phyloP scores from a whole-genome alignment of 2,113 vertebrate genomes.

The Hemicordylus capensis region DNA sequence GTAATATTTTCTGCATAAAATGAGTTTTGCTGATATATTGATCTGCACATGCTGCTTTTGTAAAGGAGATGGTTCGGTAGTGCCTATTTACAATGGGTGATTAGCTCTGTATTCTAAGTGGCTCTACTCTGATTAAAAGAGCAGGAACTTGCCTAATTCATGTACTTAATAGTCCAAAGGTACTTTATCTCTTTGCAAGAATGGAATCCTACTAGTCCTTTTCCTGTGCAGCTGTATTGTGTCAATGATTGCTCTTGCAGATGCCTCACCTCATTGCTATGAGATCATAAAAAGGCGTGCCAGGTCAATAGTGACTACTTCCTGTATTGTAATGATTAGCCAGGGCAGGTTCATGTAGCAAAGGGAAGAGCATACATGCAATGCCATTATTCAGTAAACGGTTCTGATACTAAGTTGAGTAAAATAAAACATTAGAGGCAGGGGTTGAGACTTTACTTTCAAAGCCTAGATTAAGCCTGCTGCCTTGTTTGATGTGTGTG shows the following conservation, averaged over 20 bases:
- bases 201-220: slow-evolving; percentile 60
- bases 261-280: slow-evolving; percentile 56
- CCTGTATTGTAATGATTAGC: slow-evolving; percentile 43
- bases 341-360: slow-evolving; percentile 25
- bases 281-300: slow-evolving; percentile 59
- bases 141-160: slow-evolving; percentile 42
- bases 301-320: slow-evolving; percentile 56
- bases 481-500: neutral
- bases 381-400: neutral
- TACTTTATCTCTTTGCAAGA: slow-evolving; percentile 51
- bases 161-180: slow-evolving; percentile 43
- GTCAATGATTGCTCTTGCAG: slow-evolving; percentile 55
- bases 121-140: slow-evolving; percentile 57
- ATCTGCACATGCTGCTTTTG: neutral
- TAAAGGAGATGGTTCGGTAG: slow-evolving; percentile 17
- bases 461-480: neutral
- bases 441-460: neutral
- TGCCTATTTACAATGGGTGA: slow-evolving; percentile 53
- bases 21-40: slow-evolving; percentile 11
- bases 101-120: slow-evolving; percentile 37
- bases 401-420: neutral
- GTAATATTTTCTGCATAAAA: slow-evolving; percentile 36
- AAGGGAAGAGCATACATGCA: neutral
- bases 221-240: slow-evolving; percentile 41
- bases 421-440: neutral